Evolutionary conservation across 1,140 invertebrate genomes (phyloP), one percentile per base, ranked within the genome.

Genomic region (Zaprionus inermis): DNA sequence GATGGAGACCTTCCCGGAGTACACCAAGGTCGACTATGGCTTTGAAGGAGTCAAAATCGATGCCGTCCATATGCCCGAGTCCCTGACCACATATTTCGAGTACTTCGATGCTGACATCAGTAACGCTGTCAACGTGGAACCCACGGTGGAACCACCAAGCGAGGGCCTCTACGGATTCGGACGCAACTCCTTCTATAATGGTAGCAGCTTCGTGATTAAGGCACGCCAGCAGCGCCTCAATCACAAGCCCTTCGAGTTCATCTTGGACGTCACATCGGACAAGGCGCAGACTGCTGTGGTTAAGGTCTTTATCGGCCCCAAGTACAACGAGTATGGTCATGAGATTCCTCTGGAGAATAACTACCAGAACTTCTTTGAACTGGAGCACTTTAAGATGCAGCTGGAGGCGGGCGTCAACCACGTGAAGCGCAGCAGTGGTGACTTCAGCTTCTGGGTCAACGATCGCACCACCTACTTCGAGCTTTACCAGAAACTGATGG

Each of bases 21-120:
- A 94, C 80, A 92, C 89, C 11, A 81, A 92, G 24, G 92, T 94
- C 70, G 94, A 96, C 79, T 91, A 96, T 3, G 81, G 92, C n/a
- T 92, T 95, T 44, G 93, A 94, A n/a, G 94, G 94, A 22, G 95
- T 96, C 18, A 90, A 92, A 4, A 94, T 96, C 51, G 92, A 95
- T 66, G 93, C 93, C 22, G 94, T 96, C 9, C 92, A 94, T 4
- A 94, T 95, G 24, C 93, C 94, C 51, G 94, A 95, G 64, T 91
- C 96, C 2, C 93, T 94, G 30, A 96, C 96, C 28, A 93, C 36
- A 94, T 96, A 94, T 85, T 96, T 96, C 86, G 95, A 96, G 63
- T 93, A 95, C 63, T 95, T 94, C 78, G 94, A 96, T 74, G 73
- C 95, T 2, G 94, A 96, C 57, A 94, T 96, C 44, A 95, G 93